phyloP scores from a whole-genome alignment of 2,113 vertebrate species.

The Triplophysa tibetana region DNA sequence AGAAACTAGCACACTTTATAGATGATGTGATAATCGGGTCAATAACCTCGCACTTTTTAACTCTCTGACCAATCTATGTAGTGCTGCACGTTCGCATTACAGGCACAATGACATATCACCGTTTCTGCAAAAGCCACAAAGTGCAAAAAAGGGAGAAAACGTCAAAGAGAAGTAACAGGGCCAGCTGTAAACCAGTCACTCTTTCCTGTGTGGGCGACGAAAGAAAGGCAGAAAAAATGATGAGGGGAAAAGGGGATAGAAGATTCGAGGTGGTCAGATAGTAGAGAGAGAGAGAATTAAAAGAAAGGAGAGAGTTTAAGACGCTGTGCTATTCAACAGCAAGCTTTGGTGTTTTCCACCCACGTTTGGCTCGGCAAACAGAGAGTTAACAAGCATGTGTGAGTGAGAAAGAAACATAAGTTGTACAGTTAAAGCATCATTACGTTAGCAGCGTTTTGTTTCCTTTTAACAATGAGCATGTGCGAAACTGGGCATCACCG shows the following conservation, averaged over 20 bases:
- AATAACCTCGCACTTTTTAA: conserved; percentile 17
- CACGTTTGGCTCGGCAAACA: conserved; percentile 38
- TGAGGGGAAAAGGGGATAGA: conserved; percentile 26
- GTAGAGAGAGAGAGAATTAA: conserved; percentile 14
- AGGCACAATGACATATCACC: conserved; percentile 33
- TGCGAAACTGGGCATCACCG: neutral
- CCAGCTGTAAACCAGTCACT: conserved; percentile 50
- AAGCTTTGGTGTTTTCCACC: conserved; percentile 41
- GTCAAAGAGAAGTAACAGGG: conserved; percentile 37
- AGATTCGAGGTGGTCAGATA: conserved; percentile 40
- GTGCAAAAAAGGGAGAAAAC: conserved; percentile 47
- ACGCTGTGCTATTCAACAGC: conserved; percentile 8
- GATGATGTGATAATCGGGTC: conserved; percentile 9
- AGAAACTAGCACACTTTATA: neutral
- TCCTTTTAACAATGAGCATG: neutral
- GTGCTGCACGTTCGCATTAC: conserved; percentile 37
- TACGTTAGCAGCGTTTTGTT: neutral
- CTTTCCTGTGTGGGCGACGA: conserved; percentile 52
- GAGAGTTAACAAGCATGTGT: conserved; percentile 37
- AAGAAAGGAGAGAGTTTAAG: neutral
- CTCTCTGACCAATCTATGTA: conserved; percentile 54
- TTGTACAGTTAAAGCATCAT: conserved; percentile 2
- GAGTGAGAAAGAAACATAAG: neutral
- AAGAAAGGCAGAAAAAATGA: neutral
- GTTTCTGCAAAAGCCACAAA: conserved; percentile 51